These are phyloP conservation scores for Octodon degus DNA, from an alignment of 2,113 vertebrate genomes.

Conservation along the genomic window DNA sequence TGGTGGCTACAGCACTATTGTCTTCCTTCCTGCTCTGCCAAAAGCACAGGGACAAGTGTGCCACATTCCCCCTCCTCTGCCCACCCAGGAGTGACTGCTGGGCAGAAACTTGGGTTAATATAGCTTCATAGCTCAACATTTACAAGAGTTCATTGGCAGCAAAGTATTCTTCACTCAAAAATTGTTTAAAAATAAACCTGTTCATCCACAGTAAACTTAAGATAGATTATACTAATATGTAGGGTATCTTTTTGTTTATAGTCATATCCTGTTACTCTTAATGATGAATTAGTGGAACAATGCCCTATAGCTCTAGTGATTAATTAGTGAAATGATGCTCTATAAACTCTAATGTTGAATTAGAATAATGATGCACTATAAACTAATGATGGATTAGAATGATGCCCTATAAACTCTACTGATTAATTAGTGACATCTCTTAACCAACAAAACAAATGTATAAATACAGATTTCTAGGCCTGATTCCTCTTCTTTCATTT, in stretches of 20 bases:
- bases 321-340: neutral
- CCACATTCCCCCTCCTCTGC: neutral
- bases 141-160: conserved; percentile 6
- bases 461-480: neutral
- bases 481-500: conserved; percentile 20
- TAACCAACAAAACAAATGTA: conserved; percentile 50
- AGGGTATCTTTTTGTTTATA: conserved; percentile 32
- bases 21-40: neutral
- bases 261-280: neutral
- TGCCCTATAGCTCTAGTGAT: no score
- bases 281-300: no score
- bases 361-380: no score
- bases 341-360: conserved; percentile 28
- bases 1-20: neutral
- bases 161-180: conserved; percentile 31
- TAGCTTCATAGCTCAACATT: neutral
- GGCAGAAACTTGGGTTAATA: neutral
- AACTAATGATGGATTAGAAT: no score
- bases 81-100: neutral
- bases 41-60: no score
- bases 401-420: conserved; percentile 30
- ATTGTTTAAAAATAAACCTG: conserved; percentile 47
- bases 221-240: conserved; percentile 22
- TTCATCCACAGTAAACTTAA: conserved; percentile 35
- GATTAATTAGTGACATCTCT: conserved; percentile 15